phyloP scores from a whole-genome alignment of 2,113 vertebrate species.

The Plotosus lineatus region DNA sequence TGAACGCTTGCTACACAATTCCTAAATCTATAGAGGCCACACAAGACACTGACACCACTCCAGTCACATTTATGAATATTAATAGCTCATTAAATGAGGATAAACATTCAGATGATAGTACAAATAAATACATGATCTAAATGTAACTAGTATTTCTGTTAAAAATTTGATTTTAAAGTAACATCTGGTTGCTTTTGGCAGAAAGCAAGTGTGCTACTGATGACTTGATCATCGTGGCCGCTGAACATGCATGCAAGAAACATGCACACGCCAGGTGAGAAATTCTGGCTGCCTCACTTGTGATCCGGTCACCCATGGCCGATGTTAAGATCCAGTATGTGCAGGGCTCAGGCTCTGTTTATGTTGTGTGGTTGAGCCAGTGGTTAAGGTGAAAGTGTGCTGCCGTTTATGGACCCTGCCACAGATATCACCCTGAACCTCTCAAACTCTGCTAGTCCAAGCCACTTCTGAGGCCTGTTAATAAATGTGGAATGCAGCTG shows the following conservation, averaged over 20 bases:
- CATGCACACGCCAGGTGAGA: background rate
- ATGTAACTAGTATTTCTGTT: background rate
- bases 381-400: constrained; percentile 35
- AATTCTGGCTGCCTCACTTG: background rate
- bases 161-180: background rate
- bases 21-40: background rate
- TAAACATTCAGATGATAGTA: background rate
- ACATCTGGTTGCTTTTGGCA: background rate
- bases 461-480: constrained; percentile 31
- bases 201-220: background rate
- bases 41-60: no score
- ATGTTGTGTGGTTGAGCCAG: constrained; percentile 39
- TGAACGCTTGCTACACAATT: background rate
- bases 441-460: constrained; percentile 2
- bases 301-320: background rate
- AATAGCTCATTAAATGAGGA: background rate
- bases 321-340: background rate
- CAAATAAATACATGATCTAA: background rate
- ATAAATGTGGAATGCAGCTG: constrained; percentile 57
- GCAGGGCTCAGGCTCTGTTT: background rate
- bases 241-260: background rate
- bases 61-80: background rate
- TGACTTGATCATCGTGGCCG: background rate
- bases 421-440: constrained; percentile 30
- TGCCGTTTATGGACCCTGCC: constrained; percentile 23